A percentile compares a stretch with the other conserved stretches of the same genome.
Evolutionary conservation across 1,140 invertebrate species (phyloP).

Genomic region (Bilobella aurantiaca): DNA sequence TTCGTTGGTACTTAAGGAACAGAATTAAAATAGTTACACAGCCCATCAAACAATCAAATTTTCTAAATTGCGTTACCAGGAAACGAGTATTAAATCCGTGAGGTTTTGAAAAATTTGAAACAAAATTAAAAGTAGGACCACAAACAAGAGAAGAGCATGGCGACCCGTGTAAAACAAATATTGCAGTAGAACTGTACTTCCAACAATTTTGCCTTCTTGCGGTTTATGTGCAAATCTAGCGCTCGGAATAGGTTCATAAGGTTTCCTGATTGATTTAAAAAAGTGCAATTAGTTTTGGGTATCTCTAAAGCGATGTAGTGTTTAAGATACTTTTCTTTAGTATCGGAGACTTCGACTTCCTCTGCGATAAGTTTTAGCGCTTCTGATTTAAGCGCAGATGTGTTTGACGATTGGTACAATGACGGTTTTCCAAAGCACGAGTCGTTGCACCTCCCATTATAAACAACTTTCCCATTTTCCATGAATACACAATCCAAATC

Average conservation of each 20-base stretch:
- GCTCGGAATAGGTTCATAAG: too few species aligned
- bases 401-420: too few species aligned
- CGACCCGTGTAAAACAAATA: background rate
- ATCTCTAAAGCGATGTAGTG: too few species aligned
- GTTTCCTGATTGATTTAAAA: too few species aligned
- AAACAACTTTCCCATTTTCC: background rate
- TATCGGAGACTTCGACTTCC: too few species aligned
- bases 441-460: background rate
- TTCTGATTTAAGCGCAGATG: too few species aligned
- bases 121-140: background rate
- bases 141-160: background rate
- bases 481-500: background rate
- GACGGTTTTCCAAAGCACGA: too few species aligned
- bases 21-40: background rate
- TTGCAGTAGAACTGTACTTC: background rate
- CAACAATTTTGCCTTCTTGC: too few species aligned
- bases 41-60: background rate
- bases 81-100: background rate
- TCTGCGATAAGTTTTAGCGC: too few species aligned
- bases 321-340: too few species aligned
- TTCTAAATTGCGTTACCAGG: background rate
- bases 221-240: too few species aligned
- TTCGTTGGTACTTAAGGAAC: background rate
- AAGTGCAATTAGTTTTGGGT: too few species aligned
- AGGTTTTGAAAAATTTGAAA: background rate